Percentiles rank a stretch among this genome's conserved stretches.
These are phyloP conservation scores for Bedellia somnulentella DNA, from an alignment of 2,888 invertebrate genomes.

Conservation along the genomic window DNA sequence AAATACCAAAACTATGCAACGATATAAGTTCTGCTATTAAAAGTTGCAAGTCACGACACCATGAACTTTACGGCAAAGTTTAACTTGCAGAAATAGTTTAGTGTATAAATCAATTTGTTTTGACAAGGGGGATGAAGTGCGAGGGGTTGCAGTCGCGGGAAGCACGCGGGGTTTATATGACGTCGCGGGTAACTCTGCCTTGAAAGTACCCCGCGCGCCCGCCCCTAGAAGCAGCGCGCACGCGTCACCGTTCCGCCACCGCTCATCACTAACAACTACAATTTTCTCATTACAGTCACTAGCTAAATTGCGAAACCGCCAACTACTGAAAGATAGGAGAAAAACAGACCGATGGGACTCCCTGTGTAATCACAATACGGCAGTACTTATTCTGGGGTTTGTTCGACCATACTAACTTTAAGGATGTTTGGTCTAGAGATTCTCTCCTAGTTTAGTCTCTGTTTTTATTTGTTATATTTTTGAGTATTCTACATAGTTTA, in stretches of 20 bases:
- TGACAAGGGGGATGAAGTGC: too few relatives aligned
- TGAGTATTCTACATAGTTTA: too few relatives aligned
- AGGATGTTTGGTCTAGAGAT: too few relatives aligned
- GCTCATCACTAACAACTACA: slow-evolving; percentile 16
- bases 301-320: slow-evolving; percentile 51
- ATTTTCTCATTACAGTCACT: slow-evolving; percentile 44
- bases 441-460: too few relatives aligned
- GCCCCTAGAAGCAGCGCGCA: slow-evolving; percentile 16
- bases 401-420: too few relatives aligned
- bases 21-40: too few relatives aligned
- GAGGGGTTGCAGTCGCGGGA: too few relatives aligned
- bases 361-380: slow-evolving; percentile 42
- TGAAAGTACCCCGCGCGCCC: slow-evolving; percentile 10
- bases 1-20: too few relatives aligned
- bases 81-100: slow-evolving; percentile 13
- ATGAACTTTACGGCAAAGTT: slow-evolving; percentile 16
- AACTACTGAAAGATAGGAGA: slow-evolving; percentile 21
- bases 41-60: slow-evolving; percentile 17
- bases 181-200: slow-evolving; percentile 11
- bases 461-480: too few relatives aligned
- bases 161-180: slow-evolving; percentile 12
- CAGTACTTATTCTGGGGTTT: too few relatives aligned
- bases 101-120: slow-evolving; percentile 45
- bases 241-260: slow-evolving; percentile 23
- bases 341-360: slow-evolving; percentile 21